Evolutionary conservation across 2,888 invertebrate species (phyloP), one percentile per base, ranked within the genome.

Genomic region (Pterostichus niger): DNA sequence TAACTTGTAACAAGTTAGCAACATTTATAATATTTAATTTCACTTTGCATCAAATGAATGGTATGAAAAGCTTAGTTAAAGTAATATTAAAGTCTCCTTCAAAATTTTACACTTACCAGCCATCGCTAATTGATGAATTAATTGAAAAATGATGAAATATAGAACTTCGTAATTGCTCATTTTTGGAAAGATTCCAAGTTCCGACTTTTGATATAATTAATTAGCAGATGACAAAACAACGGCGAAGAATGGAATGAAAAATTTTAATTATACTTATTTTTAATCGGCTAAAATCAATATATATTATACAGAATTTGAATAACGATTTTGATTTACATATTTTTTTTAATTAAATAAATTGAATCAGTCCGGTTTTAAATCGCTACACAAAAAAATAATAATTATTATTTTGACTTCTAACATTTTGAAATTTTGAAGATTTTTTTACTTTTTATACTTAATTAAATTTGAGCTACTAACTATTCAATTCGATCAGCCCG

Each of bases 71-170:
- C 40, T 71, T 44, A 40, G 4, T 44, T 44, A 15, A 56, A 56
- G 56, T 17, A 40, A 71, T 71, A 64, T 35, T 40, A 44, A 40
- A 15, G 68, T 11, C 15, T 44, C 11, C 44, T 17, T 15, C 56
- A 13, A 17, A 44, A 64, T 33, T 64, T 35, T 11, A 2, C 35
- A 31, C 17, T 46, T 71, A 15, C 17, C 68, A 56, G 17, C 13
- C 68, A 15, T 44, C 40, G 68, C 68, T 71, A 71, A 71, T 71
- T 71, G 68, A 71, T 71, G 40, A 71, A 44, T 71, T 71, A 71
- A 71, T 71, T 71, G 68, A 71, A 44, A 71, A 71, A 44, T 71
- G 44, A 71, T 71, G 68, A 71, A 71, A 71, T 71, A 71, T 71
- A 44, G 68, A 71, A 71, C 40, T 71, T 44, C 44, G 44, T 71